Evolutionary conservation across 1,140 invertebrate species (phyloP).

Genomic region (Drosophila mojavensis): DNA sequence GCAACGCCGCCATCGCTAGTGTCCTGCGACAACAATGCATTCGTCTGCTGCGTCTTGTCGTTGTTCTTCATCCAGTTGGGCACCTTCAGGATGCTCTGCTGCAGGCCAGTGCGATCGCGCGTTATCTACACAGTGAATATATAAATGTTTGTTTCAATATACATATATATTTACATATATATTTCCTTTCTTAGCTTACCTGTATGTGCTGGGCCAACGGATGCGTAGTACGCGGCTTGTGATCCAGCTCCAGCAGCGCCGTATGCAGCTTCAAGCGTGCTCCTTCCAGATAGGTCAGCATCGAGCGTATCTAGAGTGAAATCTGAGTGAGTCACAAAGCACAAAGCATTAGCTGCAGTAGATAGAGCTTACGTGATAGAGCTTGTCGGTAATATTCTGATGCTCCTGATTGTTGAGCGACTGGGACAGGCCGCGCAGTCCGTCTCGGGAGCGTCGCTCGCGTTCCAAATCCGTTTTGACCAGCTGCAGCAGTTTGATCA

Average conservation of each 20-base stretch:
- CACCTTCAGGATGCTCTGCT: conserved; percentile 94
- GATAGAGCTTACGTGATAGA: conserved; percentile 90
- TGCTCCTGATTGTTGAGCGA: conserved; percentile 96
- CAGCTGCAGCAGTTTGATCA: conserved; percentile 92
- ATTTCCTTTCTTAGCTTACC: conserved; percentile 30
- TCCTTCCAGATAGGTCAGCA: conserved; percentile 96
- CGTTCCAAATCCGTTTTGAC: conserved; percentile 93
- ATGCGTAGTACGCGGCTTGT: conserved; percentile 89
- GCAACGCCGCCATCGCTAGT: conserved; percentile 82
- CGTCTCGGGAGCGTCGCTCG: conserved; percentile 93
- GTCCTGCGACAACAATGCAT: conserved; percentile 40
- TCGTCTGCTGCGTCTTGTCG: conserved; percentile 84
- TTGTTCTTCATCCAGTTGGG: conserved; percentile 91
- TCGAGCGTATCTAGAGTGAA: conserved; percentile 92
- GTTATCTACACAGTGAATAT: conserved; percentile 86
- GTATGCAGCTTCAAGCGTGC: conserved; percentile 94
- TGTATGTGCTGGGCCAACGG: conserved; percentile 92
- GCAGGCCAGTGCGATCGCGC: conserved; percentile 94
- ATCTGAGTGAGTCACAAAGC: not conserved
- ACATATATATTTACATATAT: not conserved
- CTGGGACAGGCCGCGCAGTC: conserved; percentile 94
- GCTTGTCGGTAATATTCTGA: conserved; percentile 95
- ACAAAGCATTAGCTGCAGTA: too few species aligned
- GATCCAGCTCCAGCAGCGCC: conserved; percentile 92
- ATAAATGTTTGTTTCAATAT: not conserved